These are phyloP conservation scores for Catotricha subobsoleta DNA, from an alignment of 2,888 invertebrate species.

Conservation along the genomic window DNA sequence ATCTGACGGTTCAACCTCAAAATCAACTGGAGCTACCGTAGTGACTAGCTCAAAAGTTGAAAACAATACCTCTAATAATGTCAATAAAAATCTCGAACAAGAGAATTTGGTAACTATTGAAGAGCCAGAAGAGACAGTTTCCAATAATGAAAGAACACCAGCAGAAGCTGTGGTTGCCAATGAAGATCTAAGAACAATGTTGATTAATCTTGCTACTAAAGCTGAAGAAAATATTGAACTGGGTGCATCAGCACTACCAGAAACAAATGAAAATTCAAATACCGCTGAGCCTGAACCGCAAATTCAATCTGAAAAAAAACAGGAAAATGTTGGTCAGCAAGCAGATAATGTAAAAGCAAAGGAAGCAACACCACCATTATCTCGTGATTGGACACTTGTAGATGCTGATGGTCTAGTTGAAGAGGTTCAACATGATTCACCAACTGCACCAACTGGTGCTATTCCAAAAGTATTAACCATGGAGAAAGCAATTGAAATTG, in stretches of 20 bases:
- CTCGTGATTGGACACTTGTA: too few relatives aligned
- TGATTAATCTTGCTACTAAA: too few relatives aligned
- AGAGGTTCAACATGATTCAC: not conserved
- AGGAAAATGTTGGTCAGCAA: not conserved
- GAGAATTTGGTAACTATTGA: not conserved
- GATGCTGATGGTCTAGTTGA: not conserved
- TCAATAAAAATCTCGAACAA: too few relatives aligned
- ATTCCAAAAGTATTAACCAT: not conserved
- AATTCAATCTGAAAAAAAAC: not conserved
- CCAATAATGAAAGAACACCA: too few relatives aligned
- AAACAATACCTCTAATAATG: too few relatives aligned
- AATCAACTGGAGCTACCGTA: not conserved
- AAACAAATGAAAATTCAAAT: too few relatives aligned
- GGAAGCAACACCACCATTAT: not conserved
- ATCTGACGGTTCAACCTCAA: not conserved
- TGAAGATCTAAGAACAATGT: too few relatives aligned
- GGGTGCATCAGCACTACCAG: not conserved
- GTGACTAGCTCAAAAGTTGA: not conserved
- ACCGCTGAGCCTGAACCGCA: not conserved
- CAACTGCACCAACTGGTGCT: not conserved
- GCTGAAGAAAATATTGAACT: not conserved
- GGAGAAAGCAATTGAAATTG: too few relatives aligned
- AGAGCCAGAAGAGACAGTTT: not conserved
- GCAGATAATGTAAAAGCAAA: not conserved
- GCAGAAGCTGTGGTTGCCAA: too few relatives aligned